Conservation (phyloP, 2,797 vertebrate species). For the Cyclura pinguis region DNA sequence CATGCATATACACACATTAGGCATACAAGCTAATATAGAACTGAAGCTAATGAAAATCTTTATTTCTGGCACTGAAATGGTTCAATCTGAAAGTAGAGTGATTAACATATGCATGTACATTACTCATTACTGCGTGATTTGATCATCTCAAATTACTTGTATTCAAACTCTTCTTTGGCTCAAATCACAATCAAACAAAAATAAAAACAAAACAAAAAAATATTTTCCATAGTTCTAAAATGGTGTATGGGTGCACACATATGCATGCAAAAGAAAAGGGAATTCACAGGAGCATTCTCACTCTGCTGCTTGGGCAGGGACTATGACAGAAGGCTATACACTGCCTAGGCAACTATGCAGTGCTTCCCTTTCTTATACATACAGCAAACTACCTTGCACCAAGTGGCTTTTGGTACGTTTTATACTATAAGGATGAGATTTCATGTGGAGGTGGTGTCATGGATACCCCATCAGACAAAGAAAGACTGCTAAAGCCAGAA, state of each 20-base stretch:
- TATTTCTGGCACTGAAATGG: neutral
- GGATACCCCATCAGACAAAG: neutral
- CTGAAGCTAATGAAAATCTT: neutral
- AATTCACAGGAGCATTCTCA: neutral
- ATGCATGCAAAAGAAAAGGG: neutral
- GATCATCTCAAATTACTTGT: neutral
- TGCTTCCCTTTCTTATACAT: neutral
- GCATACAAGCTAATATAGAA: neutral
- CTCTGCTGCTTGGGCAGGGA: neutral
- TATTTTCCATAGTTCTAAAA: neutral
- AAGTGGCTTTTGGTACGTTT: neutral
- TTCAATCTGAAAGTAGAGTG: neutral
- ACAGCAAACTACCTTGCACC: neutral
- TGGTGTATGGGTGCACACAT: neutral
- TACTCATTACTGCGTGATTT: neutral
- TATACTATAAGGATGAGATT: neutral
- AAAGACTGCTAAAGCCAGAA: neutral
- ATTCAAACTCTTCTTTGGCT: neutral
- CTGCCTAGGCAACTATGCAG: neutral
- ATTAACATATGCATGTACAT: neutral
- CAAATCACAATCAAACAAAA: neutral
- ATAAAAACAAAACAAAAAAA: neutral
- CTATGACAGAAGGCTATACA: neutral
- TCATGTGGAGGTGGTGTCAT: neutral
- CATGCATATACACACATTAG: neutral